Base-by-base conservation (phyloP, 53 echinoderm and acorn worm genomes). In the Henricia sp. region DNA sequence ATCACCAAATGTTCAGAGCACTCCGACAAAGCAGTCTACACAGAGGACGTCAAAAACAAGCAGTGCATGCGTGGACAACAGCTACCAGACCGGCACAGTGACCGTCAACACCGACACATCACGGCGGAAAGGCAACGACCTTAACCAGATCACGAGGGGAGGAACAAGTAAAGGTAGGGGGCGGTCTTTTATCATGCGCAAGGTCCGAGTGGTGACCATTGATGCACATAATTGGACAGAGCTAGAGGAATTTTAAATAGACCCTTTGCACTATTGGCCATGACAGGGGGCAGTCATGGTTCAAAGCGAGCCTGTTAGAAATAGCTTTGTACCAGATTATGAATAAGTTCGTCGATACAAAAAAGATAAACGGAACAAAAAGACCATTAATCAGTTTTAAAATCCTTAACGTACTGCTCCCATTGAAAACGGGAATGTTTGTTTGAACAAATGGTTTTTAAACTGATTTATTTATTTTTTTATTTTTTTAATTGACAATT, bases 21-120 rank as follows among this genome's bases (percentile, higher is more conserved):
- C 76, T 65, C 85, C 84, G 6, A 66, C 72, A 67, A 78, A 68
- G 64, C 60, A 37, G 21, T 83, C 83, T 2, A 13, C 90, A 20
- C 52, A 69, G 9, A 83, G 84, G 36, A 30, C 50, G 24, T 74
- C 77, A 39, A 77, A 65, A 32, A 57, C 71, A 37, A 64, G 77
- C 1, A 52, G 67, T 2, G 37, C 58, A 2, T 64, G 70, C 21
- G 44, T 64, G 50, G 67, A 83, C 17, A 88, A 92, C 84, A 95
- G 95, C 88, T 95, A 95, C 86, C 95, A 95, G 56, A 82, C 85
- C 33, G 58, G 91, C 35, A 44, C 85, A 20, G 93, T 93, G 30
- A 90, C 78, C 28, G 86, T 89, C 68, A 74, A 73, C 33, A 36
- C 92, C 19, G 89, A 80, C 21, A 59, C 9, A 24, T 5, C 43